Base-by-base conservation (phyloP, 2,888 invertebrate genomes). In the Philonicus albiceps region DNA sequence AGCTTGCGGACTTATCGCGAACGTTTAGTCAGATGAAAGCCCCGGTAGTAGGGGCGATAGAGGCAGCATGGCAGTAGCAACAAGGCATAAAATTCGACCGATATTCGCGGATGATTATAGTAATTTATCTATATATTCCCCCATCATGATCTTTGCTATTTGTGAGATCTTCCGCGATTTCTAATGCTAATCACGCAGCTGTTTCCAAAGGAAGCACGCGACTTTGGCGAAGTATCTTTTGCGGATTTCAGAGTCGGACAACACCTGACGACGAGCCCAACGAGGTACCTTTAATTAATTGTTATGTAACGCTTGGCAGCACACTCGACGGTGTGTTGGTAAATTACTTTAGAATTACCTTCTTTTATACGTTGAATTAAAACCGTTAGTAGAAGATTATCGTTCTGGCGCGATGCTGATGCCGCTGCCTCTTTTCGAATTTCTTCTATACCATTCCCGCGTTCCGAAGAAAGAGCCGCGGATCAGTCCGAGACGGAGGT, bases 301-400 rank as follows among this genome's bases (percentile, higher is more conserved):
- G 86, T 86, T 86, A 86, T 86, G 86, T 80, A 86, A 86, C 86
- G 86, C 86, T 86, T 64, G 78, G 72, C 72, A 86, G 78, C 86
- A 86, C 64, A 72, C 7, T n/a, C 72, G 64, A n/a, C 31, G 30
- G 27, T 86, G 86, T 86, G 49, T 86, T 86, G 64, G 86, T 86
- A 86, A 86, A 80, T 86, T 86, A 86, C 86, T 86, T 86, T 80
- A 80, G 80, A 86, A 86, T 86, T 80, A 80, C 43, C 31, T 78
- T 86, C 86, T 86, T 86, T 78, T 80, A 80, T 78, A 80, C 27
- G 40, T 80, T 72, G 72, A 86, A 80, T 86, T 86, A 80, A 86
- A 86, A 86, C 86, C 80, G 86, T 86, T 86, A 86, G 86, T 72
- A 78, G 64, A 86, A 86, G 86, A 86, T 86, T 86, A 86, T 86